Evolutionary conservation across 2,113 vertebrate genomes (phyloP).

Genomic region (Anoplopoma fimbria): DNA sequence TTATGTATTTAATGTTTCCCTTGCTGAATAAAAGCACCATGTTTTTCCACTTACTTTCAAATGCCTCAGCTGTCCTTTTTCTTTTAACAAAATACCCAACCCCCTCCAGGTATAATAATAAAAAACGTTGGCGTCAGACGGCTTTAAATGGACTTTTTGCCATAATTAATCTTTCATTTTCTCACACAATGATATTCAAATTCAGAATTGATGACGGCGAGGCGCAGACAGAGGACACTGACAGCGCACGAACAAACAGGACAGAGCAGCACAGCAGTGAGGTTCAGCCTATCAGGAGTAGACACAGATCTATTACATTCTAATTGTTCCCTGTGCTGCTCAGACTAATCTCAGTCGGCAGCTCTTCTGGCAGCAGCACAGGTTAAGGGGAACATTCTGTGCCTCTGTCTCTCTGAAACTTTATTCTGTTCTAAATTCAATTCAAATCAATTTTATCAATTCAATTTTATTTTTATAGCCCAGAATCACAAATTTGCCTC

Average conservation of each 20-base stretch:
- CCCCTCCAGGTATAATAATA: background rate
- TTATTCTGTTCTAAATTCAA: background rate
- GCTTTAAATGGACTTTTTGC: background rate
- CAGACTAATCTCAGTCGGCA: background rate
- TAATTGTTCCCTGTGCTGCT: background rate
- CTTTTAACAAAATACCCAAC: background rate
- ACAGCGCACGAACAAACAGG: background rate
- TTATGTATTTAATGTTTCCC: background rate
- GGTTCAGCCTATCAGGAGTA: background rate
- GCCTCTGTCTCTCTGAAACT: background rate
- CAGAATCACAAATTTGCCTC: background rate
- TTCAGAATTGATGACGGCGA: background rate
- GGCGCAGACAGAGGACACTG: background rate
- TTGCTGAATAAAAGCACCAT: background rate
- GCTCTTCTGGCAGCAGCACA: background rate
- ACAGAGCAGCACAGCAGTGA: background rate
- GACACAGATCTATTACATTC: background rate
- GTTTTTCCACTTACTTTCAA: background rate
- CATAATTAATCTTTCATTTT: background rate
- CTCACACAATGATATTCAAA: background rate
- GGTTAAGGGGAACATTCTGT: background rate
- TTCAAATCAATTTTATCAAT: background rate
- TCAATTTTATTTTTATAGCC: background rate
- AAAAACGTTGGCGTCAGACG: background rate
- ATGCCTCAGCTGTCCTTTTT: background rate